A percentile compares a stretch with the other conserved stretches of the same genome.
These are phyloP conservation scores for Saturnia pavonia DNA, from an alignment of 2,888 invertebrate genomes.

Conservation along the genomic window DNA sequence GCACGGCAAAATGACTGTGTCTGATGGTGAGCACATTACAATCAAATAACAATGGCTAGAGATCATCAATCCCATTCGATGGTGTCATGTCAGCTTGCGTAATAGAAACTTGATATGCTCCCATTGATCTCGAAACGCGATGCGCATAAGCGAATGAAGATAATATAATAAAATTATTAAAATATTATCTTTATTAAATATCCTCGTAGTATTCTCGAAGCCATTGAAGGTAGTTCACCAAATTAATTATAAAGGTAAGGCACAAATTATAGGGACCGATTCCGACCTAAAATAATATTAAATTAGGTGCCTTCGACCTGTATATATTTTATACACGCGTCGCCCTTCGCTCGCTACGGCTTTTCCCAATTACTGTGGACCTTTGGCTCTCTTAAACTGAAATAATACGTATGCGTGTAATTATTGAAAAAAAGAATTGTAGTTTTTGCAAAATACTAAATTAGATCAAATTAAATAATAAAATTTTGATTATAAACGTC, in stretches of 20 bases:
- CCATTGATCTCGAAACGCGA: no score
- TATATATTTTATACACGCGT: conserved; percentile 34
- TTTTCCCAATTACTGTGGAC: conserved; percentile 19
- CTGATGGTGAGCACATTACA: no score
- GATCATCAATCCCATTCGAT: no score
- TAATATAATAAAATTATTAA: background rate
- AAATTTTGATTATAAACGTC: background rate
- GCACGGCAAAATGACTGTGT: no score
- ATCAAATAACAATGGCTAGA: no score
- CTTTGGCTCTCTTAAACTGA: conserved; percentile 1
- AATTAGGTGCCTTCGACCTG: conserved; percentile 26
- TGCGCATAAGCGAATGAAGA: no score
- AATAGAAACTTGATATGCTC: no score
- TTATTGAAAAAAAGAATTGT: background rate
- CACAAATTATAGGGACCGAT: conserved; percentile 34
- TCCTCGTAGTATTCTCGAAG: background rate
- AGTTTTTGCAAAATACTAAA: background rate
- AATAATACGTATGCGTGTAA: conserved; percentile 12
- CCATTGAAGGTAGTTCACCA: conserved; percentile 23
- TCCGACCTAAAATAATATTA: conserved; percentile 39
- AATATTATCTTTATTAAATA: conserved; percentile 15
- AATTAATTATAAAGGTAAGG: conserved; percentile 34
- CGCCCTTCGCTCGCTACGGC: conserved; percentile 18
- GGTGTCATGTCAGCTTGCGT: no score
- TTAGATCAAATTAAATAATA: background rate